Base-by-base conservation (phyloP, 1,140 invertebrate species). In the Ceratoteleas bidentatus region DNA sequence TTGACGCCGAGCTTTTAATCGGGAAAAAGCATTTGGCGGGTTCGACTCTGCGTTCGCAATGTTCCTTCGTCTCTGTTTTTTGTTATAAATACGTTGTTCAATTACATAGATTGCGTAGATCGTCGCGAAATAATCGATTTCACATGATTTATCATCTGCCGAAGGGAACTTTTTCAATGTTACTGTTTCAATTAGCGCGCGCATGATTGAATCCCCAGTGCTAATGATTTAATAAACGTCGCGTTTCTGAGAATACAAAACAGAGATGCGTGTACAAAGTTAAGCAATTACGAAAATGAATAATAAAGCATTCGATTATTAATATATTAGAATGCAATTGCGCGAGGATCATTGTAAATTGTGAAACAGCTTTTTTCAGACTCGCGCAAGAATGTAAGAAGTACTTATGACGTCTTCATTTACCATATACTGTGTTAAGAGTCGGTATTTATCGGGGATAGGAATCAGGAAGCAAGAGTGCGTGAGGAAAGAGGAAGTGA, bases 241-340 rank as follows among this genome's bases (percentile, higher is more conserved):
- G 7, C 0, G 43, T 33, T 66, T 56, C 45, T 49, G 16, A 62
- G 58, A 62, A 62, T 9, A 45, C 3, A 45, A 45, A 13, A 45
- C n/a, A 9, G n/a, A 45, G 43, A 45, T 9, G 7, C n/a, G 9
- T 45, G n/a, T 45, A 11, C 4, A 10, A 45, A 45, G 43, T 45
- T 45, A 10, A 45, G 8, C 43, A 45, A 45, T 45, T 6, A 9
- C 8, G 3, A 13, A 45, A 45, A 10, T 10, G 34, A 11, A 45
- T 13, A 45, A 13, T 13, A 45, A 9, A 45, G n/a, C 43, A 4
- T 10, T 45, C 3, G 52, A 64, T 66, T 54, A 56, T 64, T 58
- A 45, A 69, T 69, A 52, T 49, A 69, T 69, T 52, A 62, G 65
- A 58, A 36, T 36, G 9, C 9, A n/a, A n/a, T n/a, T n/a, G n/a